Conservation (phyloP, 1,140 invertebrate species). For the Hyles vespertilio region DNA sequence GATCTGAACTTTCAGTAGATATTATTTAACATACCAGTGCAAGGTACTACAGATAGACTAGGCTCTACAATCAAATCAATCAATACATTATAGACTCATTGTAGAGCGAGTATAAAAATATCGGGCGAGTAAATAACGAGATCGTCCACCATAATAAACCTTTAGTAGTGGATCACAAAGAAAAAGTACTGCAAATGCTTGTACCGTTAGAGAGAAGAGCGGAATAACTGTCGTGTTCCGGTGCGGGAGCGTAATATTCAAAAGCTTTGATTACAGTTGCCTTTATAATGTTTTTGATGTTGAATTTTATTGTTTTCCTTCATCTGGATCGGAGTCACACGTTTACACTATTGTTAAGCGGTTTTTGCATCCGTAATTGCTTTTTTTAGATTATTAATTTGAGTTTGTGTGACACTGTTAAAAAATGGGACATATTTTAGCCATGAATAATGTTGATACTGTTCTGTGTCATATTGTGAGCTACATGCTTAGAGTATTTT, state of each 20-base stretch:
- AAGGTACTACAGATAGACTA: too few species aligned
- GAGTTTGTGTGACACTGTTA: too few species aligned
- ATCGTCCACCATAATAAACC: conserved; percentile 2
- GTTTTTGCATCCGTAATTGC: background rate
- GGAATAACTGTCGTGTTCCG: conserved; percentile 52
- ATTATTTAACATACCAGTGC: too few species aligned
- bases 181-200: conserved; percentile 46
- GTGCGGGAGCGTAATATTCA: conserved; percentile 17
- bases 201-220: conserved; percentile 52
- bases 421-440: too few species aligned
- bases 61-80: too few species aligned
- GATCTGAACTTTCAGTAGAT: too few species aligned
- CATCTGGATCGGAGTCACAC: conserved; percentile 3
- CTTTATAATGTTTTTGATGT: conserved; percentile 6
- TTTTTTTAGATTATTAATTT: too few species aligned
- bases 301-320: conserved; percentile 8
- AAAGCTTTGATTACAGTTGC: conserved; percentile 10
- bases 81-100: too few species aligned
- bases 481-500: too few species aligned
- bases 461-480: too few species aligned
- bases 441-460: too few species aligned
- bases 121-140: conserved; percentile 8
- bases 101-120: too few species aligned
- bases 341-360: background rate
- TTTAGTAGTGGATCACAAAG: conserved; percentile 26